These are phyloP conservation scores for Gymnocheta viridis DNA, from an alignment of 2,888 invertebrate species.

Conservation along the genomic window DNA sequence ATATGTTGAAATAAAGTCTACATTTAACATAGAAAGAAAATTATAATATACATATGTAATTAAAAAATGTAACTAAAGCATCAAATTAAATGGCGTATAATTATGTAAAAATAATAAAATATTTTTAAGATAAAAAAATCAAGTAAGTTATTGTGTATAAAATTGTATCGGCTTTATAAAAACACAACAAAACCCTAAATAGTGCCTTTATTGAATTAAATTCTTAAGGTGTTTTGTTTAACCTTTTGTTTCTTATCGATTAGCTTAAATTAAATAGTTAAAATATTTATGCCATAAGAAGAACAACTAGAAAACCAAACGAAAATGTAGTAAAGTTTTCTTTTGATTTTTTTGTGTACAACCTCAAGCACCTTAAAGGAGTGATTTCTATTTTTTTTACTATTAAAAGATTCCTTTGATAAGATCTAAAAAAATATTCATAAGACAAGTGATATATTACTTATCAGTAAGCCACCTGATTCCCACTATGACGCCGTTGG, in stretches of 20 bases:
- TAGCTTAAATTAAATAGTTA: conserved; percentile 66
- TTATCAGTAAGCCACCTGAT: too few relatives aligned
- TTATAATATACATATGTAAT: not conserved
- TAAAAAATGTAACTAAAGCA: conserved; percentile 13
- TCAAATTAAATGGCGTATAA: conserved; percentile 13
- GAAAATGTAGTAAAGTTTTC: conserved; percentile 43
- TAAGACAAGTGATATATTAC: too few relatives aligned
- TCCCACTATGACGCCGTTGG: too few relatives aligned
- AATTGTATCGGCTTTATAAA: not conserved
- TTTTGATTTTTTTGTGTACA: conserved; percentile 36
- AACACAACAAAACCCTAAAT: not conserved
- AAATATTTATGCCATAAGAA: conserved; percentile 62
- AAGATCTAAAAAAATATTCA: not conserved
- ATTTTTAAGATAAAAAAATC: conserved; percentile 7
- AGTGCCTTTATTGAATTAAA: conserved; percentile 12
- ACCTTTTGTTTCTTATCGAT: conserved; percentile 68
- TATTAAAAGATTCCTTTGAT: too few relatives aligned
- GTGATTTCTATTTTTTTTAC: not conserved
- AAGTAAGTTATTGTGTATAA: conserved; percentile 48
- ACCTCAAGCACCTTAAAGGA: conserved; percentile 12
- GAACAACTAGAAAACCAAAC: conserved; percentile 19
- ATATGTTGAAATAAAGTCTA: conserved; percentile 4
- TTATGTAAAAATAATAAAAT: conserved; percentile 46
- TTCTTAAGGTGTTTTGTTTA: conserved; percentile 62
- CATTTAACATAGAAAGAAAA: not conserved